Evolutionary conservation across 2,888 invertebrate genomes (phyloP).

Genomic region (Calliphora vomitoria): DNA sequence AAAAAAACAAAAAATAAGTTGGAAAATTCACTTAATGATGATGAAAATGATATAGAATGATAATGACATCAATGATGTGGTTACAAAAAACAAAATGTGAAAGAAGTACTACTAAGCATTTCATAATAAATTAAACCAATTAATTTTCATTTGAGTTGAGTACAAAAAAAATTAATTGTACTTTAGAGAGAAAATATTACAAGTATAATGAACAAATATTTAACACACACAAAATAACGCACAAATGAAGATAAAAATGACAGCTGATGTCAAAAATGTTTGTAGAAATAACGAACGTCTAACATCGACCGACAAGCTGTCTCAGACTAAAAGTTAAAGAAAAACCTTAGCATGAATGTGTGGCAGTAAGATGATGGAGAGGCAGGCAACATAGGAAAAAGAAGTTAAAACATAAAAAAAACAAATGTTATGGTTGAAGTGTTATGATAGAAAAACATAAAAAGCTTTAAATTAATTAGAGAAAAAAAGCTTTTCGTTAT

Average conservation of each 20-base stretch:
- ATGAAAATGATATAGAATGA: conserved; percentile 55
- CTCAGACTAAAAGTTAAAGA: conserved; percentile 40
- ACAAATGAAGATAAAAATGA: conserved; percentile 41
- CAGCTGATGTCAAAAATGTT: conserved; percentile 62
- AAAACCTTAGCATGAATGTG: conserved; percentile 34
- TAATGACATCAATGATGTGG: conserved; percentile 44
- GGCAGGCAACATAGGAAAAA: conserved; percentile 18
- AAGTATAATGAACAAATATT: conserved; percentile 2
- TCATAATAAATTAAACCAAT: conserved; percentile 64
- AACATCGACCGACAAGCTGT: conserved; percentile 29
- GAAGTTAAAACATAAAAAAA: conserved; percentile 32
- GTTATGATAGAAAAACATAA: conserved; percentile 10
- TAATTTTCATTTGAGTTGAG: conserved; percentile 51
- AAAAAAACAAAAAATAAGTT: neutral
- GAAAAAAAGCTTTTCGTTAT: conserved; percentile 31
- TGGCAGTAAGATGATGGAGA: conserved; percentile 24
- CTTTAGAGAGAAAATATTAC: conserved; percentile 14
- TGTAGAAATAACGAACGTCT: conserved; percentile 29
- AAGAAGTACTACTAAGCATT: conserved; percentile 12
- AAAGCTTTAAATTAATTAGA: neutral
- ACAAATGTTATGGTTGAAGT: conserved; percentile 27
- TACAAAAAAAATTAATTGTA: conserved; percentile 22
- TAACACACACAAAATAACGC: neutral
- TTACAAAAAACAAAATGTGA: neutral
- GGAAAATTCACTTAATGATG: conserved; percentile 51